Conservation (phyloP, 2,888 invertebrate genomes). For the Metalampra italica region DNA sequence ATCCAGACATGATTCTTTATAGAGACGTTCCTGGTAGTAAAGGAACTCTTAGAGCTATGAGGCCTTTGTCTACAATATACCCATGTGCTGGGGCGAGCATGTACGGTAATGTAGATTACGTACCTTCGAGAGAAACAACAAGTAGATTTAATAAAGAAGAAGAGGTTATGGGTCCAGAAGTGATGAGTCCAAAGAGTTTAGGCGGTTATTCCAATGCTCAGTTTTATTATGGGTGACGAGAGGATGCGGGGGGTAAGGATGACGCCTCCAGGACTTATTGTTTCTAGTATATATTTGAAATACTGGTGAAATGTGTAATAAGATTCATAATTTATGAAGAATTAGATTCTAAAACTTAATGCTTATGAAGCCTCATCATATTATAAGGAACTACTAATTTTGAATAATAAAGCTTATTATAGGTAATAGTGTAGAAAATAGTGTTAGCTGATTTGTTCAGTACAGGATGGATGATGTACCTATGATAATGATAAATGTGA, state of each 20-base stretch:
- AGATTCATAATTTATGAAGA: too few relatives aligned
- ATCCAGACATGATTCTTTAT: slow-evolving; percentile 71
- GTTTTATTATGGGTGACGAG: slow-evolving; percentile 65
- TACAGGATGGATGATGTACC: neutral
- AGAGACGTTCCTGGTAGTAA: slow-evolving; percentile 56
- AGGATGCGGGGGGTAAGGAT: slow-evolving; percentile 30
- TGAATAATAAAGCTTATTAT: too few relatives aligned
- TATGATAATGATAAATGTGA: neutral
- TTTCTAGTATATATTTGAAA: slow-evolving; percentile 30
- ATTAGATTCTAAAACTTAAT: slow-evolving; percentile 5
- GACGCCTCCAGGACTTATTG: slow-evolving; percentile 49
- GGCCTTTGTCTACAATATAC: slow-evolving; percentile 65
- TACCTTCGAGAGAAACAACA: slow-evolving; percentile 46
- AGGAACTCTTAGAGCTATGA: slow-evolving; percentile 64
- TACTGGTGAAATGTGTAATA: neutral
- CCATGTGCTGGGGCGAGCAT: slow-evolving; percentile 61
- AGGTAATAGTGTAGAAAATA: neutral
- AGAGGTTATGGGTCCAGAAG: slow-evolving; percentile 37
- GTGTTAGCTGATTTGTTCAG: neutral
- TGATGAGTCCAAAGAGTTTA: slow-evolving; percentile 64
- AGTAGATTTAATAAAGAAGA: slow-evolving; percentile 45
- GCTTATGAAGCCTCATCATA: slow-evolving; percentile 19
- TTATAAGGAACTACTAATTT: neutral
- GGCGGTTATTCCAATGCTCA: slow-evolving; percentile 57
- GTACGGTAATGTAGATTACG: slow-evolving; percentile 64